A percentile compares a stretch with the other conserved stretches of the same genome.
phyloP scores from a whole-genome alignment of 2,888 invertebrate species.

The Notodonta dromedarius region DNA sequence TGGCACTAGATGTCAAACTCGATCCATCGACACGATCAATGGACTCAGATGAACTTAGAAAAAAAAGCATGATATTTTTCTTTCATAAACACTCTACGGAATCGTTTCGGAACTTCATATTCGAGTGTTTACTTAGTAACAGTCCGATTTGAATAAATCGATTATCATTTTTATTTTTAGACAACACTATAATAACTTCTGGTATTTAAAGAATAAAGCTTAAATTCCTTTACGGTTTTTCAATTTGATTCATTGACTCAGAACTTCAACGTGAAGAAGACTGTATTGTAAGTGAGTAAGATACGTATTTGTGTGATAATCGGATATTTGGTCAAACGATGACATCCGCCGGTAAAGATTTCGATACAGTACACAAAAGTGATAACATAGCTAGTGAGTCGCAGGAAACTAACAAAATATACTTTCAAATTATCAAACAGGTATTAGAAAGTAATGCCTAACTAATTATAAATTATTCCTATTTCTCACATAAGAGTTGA shows the following conservation, averaged over 20 bases:
- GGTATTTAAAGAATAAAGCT: conserved; percentile 24
- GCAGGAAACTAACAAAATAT: conserved; percentile 29
- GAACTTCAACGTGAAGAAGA: conserved; percentile 42
- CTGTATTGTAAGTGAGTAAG: conserved; percentile 40
- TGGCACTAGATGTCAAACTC: conserved; percentile 63
- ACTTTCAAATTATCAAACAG: conserved; percentile 39
- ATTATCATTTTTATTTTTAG: conserved; percentile 40
- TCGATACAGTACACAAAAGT: conserved; percentile 53
- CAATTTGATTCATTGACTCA: conserved; percentile 22
- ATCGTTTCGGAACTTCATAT: conserved; percentile 75
- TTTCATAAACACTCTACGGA: conserved; percentile 74
- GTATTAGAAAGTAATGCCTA: conserved; percentile 35
- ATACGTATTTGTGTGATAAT: conserved; percentile 39
- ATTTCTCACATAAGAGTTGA: conserved; percentile 25
- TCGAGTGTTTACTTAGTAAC: conserved; percentile 80
- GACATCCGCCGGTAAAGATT: conserved; percentile 59
- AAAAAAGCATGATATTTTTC: conserved; percentile 72
- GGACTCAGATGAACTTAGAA: conserved; percentile 64
- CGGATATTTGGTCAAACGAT: conserved; percentile 43
- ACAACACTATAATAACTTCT: conserved; percentile 9
- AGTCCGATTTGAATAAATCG: conserved; percentile 76
- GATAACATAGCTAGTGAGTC: conserved; percentile 28
- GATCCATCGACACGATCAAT: conserved; percentile 59
- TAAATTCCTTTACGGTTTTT: conserved; percentile 14
- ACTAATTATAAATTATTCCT: conserved; percentile 19